Conservation (phyloP, 2,888 invertebrate genomes). For the Platycheirus albimanus region DNA sequence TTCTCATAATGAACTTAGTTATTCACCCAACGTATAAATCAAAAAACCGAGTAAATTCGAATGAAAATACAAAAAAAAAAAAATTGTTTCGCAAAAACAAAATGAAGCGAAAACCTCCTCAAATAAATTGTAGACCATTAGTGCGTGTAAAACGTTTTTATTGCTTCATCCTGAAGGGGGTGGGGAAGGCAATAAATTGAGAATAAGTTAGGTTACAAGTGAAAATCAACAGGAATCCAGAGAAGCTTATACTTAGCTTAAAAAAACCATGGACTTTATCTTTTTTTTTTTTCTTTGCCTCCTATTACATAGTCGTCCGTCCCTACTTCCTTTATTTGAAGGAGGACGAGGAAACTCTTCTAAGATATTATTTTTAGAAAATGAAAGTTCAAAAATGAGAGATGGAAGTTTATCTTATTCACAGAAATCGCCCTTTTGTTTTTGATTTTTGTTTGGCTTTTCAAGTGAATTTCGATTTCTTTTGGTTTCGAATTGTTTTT, state of each 20-base stretch:
- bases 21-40: slow-evolving; percentile 35
- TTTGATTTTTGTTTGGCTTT: slow-evolving; percentile 9
- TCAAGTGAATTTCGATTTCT: slow-evolving; percentile 38
- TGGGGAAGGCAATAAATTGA: slow-evolving; percentile 17
- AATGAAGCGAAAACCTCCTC: background rate
- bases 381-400: background rate
- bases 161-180: slow-evolving; percentile 7
- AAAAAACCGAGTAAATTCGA: background rate
- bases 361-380: background rate
- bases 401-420: too few species aligned
- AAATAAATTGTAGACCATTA: slow-evolving; percentile 48
- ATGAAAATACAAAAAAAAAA: slow-evolving; percentile 4
- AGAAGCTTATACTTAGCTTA: slow-evolving; percentile 9
- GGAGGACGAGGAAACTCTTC: background rate
- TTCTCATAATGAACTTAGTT: slow-evolving; percentile 27
- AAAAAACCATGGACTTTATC: slow-evolving; percentile 33
- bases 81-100: background rate
- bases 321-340: too few species aligned
- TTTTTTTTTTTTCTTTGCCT: background rate
- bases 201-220: slow-evolving; percentile 32
- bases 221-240: slow-evolving; percentile 36
- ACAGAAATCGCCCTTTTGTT: background rate
- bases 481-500: slow-evolving; percentile 29
- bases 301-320: background rate
- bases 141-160: slow-evolving; percentile 40